phyloP scores from a whole-genome alignment of 2,797 vertebrate species.

The Catostomus latipinnis region DNA sequence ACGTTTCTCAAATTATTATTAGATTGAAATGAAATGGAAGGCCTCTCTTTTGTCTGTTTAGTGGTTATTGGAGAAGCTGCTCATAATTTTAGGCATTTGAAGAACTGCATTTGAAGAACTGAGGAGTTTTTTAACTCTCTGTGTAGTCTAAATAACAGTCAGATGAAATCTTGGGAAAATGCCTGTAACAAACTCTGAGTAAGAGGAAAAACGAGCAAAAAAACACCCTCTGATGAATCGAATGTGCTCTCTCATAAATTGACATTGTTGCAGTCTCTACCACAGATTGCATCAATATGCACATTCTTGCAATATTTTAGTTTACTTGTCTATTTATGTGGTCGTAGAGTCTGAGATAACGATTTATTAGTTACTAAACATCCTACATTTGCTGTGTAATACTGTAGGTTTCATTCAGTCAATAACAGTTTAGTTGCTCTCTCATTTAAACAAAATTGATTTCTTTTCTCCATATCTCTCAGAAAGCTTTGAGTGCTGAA shows the following conservation, averaged over 20 bases:
- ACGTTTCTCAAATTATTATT: constrained; percentile 22
- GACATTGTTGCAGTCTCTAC: neutral
- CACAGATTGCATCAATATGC: neutral
- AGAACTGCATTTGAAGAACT: constrained; percentile 7
- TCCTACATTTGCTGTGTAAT: constrained; percentile 21
- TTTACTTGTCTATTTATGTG: constrained; percentile 6
- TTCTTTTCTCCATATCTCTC: constrained; percentile 19
- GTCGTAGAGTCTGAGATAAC: neutral
- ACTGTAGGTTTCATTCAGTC: constrained; percentile 4
- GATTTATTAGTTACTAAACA: neutral
- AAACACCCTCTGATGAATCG: constrained; percentile 10
- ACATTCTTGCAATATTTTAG: constrained; percentile 24
- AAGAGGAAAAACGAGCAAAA: neutral
- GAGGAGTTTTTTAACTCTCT: constrained; percentile 40
- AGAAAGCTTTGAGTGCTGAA: constrained; percentile 31
- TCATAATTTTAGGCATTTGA: constrained; percentile 11
- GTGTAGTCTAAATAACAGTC: constrained; percentile 31
- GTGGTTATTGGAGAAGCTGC: constrained; percentile 20
- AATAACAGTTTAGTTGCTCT: constrained; percentile 46
- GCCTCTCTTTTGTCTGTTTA: constrained; percentile 27
- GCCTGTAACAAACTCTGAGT: constrained; percentile 42
- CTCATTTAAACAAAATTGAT: constrained; percentile 36
- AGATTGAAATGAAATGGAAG: constrained; percentile 39
- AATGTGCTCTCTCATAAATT: neutral
- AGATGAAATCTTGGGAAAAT: constrained; percentile 42